A percentile compares a stretch with the other conserved stretches of the same genome.
These are phyloP conservation scores for Paradoxurus hermaphroditus DNA, from an alignment of 2,113 vertebrate genomes.

Conservation along the genomic window DNA sequence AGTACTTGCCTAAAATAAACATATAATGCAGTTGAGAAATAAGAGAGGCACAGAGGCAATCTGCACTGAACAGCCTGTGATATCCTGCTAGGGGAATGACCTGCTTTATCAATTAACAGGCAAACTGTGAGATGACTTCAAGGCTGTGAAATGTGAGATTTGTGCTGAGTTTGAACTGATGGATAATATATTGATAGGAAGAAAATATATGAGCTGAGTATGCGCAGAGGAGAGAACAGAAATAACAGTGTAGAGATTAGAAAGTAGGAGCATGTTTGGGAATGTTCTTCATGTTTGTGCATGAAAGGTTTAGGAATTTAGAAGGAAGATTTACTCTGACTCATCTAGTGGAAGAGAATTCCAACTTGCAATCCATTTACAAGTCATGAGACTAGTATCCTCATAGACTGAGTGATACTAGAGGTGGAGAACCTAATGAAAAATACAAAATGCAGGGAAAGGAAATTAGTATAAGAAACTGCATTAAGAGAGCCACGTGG, in stretches of 20 bases:
- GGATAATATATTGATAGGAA: background rate
- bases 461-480: background rate
- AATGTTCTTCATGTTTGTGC: background rate
- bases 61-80: background rate
- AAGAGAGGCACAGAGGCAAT: background rate
- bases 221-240: background rate
- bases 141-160: background rate
- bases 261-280: background rate
- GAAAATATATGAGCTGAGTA: background rate
- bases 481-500: background rate
- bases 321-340: fast-evolving
- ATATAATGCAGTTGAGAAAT: background rate
- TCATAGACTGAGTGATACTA: background rate
- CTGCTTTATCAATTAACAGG: background rate
- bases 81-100: fast-evolving
- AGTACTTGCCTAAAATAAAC: background rate
- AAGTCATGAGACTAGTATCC: background rate
- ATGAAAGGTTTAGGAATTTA: background rate
- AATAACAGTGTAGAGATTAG: background rate
- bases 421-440: background rate
- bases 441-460: background rate
- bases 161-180: background rate
- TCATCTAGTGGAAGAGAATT: background rate
- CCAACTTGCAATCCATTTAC: background rate
- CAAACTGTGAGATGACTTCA: background rate